A percentile compares a stretch with the other conserved stretches of the same genome.
Evolutionary conservation across 2,113 vertebrate genomes (phyloP).

Genomic region (Thryonomys swinderianus): DNA sequence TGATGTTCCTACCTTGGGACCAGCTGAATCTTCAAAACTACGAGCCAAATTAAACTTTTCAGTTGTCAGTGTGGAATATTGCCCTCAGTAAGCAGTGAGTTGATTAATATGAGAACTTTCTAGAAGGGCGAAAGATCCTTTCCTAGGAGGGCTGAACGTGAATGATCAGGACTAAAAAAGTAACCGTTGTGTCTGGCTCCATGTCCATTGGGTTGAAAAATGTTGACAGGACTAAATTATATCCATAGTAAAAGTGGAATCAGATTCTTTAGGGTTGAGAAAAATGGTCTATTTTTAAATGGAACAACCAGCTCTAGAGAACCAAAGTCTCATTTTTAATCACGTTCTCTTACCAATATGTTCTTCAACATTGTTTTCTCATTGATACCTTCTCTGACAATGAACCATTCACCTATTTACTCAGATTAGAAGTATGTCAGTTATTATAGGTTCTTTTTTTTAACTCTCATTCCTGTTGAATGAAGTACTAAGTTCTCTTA

Average conservation of each 20-base stretch:
- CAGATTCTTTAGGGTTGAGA: not conserved
- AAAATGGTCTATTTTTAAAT: not conserved
- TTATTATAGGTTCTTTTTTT: not conserved
- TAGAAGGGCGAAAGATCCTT: no score
- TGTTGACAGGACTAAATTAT: not conserved
- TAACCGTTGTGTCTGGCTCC: not conserved
- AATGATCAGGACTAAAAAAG: not conserved
- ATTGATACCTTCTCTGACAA: not conserved
- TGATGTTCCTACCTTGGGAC: not conserved
- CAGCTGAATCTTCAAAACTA: not conserved
- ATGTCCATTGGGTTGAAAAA: no score
- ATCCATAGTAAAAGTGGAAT: not conserved
- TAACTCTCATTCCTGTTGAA: no score
- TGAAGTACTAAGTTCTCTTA: not conserved
- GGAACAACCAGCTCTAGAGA: not conserved
- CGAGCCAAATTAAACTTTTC: not conserved
- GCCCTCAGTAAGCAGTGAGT: not conserved
- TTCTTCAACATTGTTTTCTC: not conserved
- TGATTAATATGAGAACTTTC: not conserved
- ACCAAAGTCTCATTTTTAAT: not conserved
- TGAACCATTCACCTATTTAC: not conserved
- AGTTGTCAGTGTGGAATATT: not conserved
- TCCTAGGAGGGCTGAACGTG: no score
- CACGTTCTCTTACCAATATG: not conserved
- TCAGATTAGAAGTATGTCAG: not conserved